phyloP scores from a whole-genome alignment of 2,113 vertebrate species.

The Ceyx cyanopectus region DNA sequence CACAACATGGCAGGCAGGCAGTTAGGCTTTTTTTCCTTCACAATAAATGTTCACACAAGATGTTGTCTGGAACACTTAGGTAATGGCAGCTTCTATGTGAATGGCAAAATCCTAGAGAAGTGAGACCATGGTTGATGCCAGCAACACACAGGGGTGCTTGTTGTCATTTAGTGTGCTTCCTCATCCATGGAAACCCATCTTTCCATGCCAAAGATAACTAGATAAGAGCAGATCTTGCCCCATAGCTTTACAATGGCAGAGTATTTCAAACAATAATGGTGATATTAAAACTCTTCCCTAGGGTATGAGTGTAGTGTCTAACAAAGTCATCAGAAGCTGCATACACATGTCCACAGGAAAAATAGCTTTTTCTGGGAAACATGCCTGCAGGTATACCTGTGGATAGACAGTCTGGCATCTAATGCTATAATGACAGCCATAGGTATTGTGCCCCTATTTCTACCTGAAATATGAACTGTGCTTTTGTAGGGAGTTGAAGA shows the following conservation, averaged over 20 bases:
- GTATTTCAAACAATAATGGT: background rate
- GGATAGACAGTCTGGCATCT: background rate
- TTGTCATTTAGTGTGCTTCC: constrained; percentile 53
- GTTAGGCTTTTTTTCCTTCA: background rate
- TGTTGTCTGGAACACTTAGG: background rate
- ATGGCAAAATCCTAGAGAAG: background rate
- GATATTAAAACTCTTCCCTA: background rate
- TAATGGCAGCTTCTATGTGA: background rate
- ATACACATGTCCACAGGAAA: background rate
- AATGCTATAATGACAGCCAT: background rate
- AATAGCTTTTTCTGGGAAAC: background rate
- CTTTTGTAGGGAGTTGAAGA: background rate
- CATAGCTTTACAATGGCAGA: background rate
- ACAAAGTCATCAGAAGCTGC: background rate
- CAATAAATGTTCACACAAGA: background rate
- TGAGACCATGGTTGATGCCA: background rate
- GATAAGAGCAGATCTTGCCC: background rate
- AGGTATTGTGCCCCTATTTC: background rate
- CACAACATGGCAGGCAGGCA: background rate
- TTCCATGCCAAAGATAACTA: background rate
- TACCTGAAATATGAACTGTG: background rate
- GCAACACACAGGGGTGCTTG: background rate
- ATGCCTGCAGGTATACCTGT: background rate
- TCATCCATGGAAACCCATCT: constrained; percentile 55
- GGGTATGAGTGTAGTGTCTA: background rate